Evolutionary conservation across 2,797 vertebrate genomes (phyloP).

Genomic region (Garrulus glandarius): DNA sequence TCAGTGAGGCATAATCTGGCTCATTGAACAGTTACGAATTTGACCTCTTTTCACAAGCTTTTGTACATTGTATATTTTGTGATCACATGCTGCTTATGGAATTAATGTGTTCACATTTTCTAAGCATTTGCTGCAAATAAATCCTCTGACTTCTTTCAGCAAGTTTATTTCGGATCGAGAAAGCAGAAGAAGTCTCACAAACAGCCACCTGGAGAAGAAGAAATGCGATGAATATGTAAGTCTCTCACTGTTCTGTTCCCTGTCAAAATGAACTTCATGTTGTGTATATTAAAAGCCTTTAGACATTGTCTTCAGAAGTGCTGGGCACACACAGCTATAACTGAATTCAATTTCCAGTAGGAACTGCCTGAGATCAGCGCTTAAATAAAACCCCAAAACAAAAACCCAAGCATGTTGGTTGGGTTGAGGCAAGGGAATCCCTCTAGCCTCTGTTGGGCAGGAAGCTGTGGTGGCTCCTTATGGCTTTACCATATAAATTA

Average conservation of each 20-base stretch:
- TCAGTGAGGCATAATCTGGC: neutral
- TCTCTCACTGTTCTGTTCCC: neutral
- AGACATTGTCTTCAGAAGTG: neutral
- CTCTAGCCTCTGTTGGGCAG: neutral
- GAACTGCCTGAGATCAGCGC: neutral
- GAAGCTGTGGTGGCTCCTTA: neutral
- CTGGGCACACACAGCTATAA: neutral
- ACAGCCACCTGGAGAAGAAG: constrained; percentile 80
- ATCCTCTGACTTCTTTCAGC: constrained; percentile 70
- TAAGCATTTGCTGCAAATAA: constrained; percentile 26
- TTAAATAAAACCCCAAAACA: neutral
- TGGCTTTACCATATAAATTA: neutral
- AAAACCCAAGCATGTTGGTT: neutral
- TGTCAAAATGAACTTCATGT: neutral
- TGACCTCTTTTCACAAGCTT: neutral
- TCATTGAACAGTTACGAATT: neutral
- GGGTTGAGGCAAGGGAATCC: neutral
- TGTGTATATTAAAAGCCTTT: neutral
- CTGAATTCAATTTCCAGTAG: neutral
- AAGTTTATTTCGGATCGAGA: constrained; percentile 81
- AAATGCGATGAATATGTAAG: constrained; percentile 81
- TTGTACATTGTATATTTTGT: neutral
- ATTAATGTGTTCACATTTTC: neutral
- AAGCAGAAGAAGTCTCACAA: constrained; percentile 80
- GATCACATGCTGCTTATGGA: neutral